Percentiles rank a stretch among this genome's conserved stretches.
phyloP scores from a whole-genome alignment of 2,888 invertebrate genomes.

The Watsonalla binaria region DNA sequence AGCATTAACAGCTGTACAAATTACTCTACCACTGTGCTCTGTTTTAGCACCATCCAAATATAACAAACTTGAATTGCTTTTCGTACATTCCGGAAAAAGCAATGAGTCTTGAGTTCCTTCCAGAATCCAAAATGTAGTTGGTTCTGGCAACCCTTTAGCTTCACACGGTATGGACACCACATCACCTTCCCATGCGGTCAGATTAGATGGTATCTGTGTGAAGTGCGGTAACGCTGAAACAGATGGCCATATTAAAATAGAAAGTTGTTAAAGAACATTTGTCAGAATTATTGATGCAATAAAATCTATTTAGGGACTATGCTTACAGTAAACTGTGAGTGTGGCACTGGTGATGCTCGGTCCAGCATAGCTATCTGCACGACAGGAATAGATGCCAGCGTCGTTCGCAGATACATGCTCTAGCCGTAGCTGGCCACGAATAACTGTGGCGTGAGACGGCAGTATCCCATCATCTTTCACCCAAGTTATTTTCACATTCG shows the following conservation, averaged over 20 bases:
- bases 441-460: conserved; percentile 62
- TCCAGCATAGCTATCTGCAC: conserved; percentile 94
- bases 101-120: conserved; percentile 89
- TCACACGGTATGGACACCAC: conserved; percentile 94
- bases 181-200: conserved; percentile 91
- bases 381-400: conserved; percentile 94
- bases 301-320: conserved; percentile 50
- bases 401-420: conserved; percentile 90
- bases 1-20: conserved; percentile 72
- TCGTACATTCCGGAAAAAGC: conserved; percentile 71
- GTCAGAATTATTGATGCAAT: conserved; percentile 62
- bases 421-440: conserved; percentile 81
- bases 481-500: conserved; percentile 72
- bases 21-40: conserved; percentile 70
- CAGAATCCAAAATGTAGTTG: conserved; percentile 97
- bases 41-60: conserved; percentile 66
- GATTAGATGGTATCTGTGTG: conserved; percentile 90
- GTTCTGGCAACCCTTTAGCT: conserved; percentile 94
- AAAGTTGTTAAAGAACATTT: conserved; percentile 30
- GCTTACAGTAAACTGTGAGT: conserved; percentile 95
- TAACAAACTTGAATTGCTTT: conserved; percentile 69
- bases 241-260: conserved; percentile 71
- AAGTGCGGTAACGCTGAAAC: conserved; percentile 92
- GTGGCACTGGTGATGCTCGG: conserved; percentile 91
- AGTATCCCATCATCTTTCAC: conserved; percentile 67